Conservation (phyloP, 2,113 vertebrate genomes). For the Esox niger region DNA sequence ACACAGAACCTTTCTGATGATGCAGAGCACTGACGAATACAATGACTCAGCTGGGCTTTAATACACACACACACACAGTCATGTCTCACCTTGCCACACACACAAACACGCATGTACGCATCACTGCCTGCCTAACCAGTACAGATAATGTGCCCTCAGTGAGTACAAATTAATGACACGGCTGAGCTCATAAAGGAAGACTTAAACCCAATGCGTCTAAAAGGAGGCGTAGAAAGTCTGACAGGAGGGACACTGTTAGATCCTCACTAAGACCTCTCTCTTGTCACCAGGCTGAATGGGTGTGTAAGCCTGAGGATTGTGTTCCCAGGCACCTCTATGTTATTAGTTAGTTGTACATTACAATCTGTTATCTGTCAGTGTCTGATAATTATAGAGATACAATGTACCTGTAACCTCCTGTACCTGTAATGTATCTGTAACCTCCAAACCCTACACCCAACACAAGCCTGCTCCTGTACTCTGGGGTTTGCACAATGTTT, state of each 20-base stretch:
- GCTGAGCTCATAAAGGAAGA: slow-evolving; percentile 20
- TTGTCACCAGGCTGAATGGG: slow-evolving; percentile 31
- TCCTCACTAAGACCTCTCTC: slow-evolving; percentile 25
- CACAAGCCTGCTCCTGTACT: too few species aligned
- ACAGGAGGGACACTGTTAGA: not conserved
- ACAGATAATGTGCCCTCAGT: slow-evolving; percentile 22
- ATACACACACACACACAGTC: not conserved
- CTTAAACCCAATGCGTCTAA: slow-evolving; percentile 20
- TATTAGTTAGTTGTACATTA: too few species aligned
- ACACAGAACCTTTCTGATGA: too few species aligned
- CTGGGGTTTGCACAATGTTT: too few species aligned
- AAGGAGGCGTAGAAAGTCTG: slow-evolving; percentile 4
- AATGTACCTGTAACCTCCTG: too few species aligned
- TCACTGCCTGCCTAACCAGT: slow-evolving; percentile 9
- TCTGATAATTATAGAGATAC: too few species aligned
- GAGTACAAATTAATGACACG: slow-evolving; percentile 34
- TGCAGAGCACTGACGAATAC: not conserved
- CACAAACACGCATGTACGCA: slow-evolving; percentile 17
- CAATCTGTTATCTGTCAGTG: too few species aligned
- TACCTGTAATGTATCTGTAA: too few species aligned
- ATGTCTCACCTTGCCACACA: not conserved
- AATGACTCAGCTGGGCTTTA: too few species aligned
- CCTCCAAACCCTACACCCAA: too few species aligned
- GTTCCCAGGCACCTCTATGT: slow-evolving; percentile 22
- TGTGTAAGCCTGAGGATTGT: not conserved